Base-by-base conservation (phyloP, 2,888 invertebrate species). In the Anoncus sp. region DNA sequence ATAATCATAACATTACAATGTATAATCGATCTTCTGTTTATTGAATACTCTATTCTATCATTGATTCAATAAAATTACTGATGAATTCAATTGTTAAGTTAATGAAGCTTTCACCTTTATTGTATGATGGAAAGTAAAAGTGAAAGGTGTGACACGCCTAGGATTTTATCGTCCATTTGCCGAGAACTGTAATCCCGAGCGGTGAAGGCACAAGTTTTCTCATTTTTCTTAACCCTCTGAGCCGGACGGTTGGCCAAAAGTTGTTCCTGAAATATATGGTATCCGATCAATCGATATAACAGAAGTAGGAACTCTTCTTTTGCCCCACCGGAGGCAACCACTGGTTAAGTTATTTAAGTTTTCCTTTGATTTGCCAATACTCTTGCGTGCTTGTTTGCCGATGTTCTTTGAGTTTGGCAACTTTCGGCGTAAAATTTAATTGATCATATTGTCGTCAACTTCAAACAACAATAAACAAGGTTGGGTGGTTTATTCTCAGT, bases 251-350 rank as follows among this genome's bases (percentile, higher is more conserved):
- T 80, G 77, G 83, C 81, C 79, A 82, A 86, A 89, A 87, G 85
- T 90, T 90, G 84, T 62, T 67, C 55, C 72, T 84, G 85, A 87
- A 88, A 89, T 89, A 88, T 89, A 89, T 87, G 85, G 85, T 79
- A 22, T 83, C 84, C 84, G 88, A 90, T 90, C 89, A 89, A 90
- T 90, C 88, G 87, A 83, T 84, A 70, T 82, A 84, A 77, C 83
- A 82, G n/a, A n/a, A 80, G 67, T 12, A 14, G 47, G 22, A 12
- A 72, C 57, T 9, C 22, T 57, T 43, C 59, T 43, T 20, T 43
- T n/a, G 55, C 6, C 14, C 35, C 57, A 16, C 14, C 24, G 38
- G 47, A 45, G 55, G 20, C 20, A 18, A 57, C 38, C 57, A 31
- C 49, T 40, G 60, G 71, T 73, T 62, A 60, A 81, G 75, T 81